Evolutionary conservation across 2,888 invertebrate genomes (phyloP), one percentile per base, ranked within the genome.

Genomic region (Drosophila ochracea): DNA sequence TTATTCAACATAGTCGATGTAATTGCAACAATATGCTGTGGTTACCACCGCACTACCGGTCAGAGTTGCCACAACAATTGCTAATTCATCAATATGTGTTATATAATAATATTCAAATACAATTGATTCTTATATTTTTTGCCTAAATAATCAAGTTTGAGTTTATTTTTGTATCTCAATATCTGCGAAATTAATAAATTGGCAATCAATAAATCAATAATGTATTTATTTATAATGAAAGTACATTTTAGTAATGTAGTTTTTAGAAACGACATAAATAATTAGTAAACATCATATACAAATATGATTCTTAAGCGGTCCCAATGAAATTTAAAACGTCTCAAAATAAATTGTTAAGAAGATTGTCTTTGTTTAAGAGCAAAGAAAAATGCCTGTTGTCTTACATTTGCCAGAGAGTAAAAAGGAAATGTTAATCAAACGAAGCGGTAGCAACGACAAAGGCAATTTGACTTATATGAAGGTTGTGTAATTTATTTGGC

Each of bases 351-450:
- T 31, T 53, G 6, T 10, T 10, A 2, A n/a, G 4, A 37, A 7
- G 7, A 37, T 37, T 19, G 19, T 6, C 5, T 47, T 50, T 60
- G 19, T 19, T 39, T n/a, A 0, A 25, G 49, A 2, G 1, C 21
- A 55, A 19, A 55, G 39, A 4, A 19, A 68, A 41, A 16, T 11
- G 28, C 4, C 25, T 6, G 25, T 16, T 31, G 37, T n/a, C 31
- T 13, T 30, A 9, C 9, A 28, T 16, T 47, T 19, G 43, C 37
- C 7, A 21, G 19, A 16, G 53, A 13, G 63, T 31, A 35, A 47
- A 58, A 37, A 31, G 41, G 39, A 62, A 71, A 78, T 55, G 59
- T 72, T 70, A 65, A 70, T 76, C 81, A 74, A 68, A 50, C 70
- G 80, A 58, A 57, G 19, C 53, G 70, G 68, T 60, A 61, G n/a